Evolutionary conservation across 2,888 invertebrate species (phyloP).

Genomic region (Ctena decussata): DNA sequence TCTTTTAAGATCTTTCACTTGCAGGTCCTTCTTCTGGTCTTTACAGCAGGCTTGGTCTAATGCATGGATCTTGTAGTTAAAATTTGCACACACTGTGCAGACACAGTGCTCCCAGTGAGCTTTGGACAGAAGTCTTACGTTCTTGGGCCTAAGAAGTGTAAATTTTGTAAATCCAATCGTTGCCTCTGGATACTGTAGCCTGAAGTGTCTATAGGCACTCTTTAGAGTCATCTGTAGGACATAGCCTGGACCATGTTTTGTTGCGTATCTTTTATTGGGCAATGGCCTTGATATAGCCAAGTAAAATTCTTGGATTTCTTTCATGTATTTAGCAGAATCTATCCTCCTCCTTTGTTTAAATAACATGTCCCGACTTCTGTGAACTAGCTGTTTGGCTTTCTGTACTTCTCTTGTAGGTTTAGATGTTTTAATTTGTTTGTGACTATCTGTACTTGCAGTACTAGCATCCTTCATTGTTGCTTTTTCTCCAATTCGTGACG

Average conservation of each 20-base stretch:
- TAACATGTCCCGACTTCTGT: not conserved
- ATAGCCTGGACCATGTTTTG: not conserved
- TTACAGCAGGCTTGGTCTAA: not conserved
- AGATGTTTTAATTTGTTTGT: no score
- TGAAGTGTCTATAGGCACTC: not conserved
- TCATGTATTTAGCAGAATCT: no score
- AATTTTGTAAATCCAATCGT: not conserved
- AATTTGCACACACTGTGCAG: not conserved
- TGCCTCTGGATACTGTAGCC: not conserved
- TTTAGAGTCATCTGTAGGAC: not conserved
- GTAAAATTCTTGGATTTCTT: no score
- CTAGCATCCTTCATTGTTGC: no score
- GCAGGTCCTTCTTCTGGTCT: not conserved
- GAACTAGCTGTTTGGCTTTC: no score
- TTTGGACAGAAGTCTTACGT: not conserved
- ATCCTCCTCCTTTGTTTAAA: no score
- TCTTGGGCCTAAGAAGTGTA: not conserved
- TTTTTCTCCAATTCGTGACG: not conserved
- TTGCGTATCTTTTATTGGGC: not conserved
- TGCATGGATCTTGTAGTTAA: not conserved
- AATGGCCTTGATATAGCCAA: no score
- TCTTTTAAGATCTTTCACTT: not conserved
- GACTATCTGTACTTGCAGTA: no score
- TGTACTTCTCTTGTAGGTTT: no score
- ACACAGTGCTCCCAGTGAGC: not conserved